Evolutionary conservation across 2,797 vertebrate genomes (phyloP), one percentile per base, ranked within the genome.

Genomic region (Apogon talboti): DNA sequence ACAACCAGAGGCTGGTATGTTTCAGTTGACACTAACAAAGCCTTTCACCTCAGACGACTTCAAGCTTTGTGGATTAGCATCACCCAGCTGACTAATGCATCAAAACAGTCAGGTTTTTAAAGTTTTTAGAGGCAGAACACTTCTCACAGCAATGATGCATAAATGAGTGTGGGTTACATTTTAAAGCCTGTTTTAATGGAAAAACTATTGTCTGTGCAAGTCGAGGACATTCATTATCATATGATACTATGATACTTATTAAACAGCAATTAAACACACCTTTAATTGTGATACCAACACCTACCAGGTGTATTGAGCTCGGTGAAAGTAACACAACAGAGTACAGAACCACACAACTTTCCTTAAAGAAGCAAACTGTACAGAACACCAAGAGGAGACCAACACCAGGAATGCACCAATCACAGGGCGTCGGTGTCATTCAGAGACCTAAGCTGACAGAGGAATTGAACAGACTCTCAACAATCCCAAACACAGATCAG

Each of bases 61-160:
- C 28, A 63, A 76, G 76, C 74, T 70, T 77, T 78, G 79, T 75
- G 80, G 86, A 92, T 92, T 91, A 91, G 61, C 56, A 74, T 61
- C 62, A 47, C 78, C 78, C 61, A 83, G 77, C 79, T 87, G 88
- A 89, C 87, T 86, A 84, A 90, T 86, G 83, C 83, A 87, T 64
- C 81, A 71, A 38, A 71, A 59, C 57, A 85, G 74, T 66, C 56
- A 85, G 87, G 78, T 86, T 73, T 90, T 89, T 82, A 83, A 76
- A 78, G 86, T 87, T 79, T 86, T 89, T 51, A 80, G 60, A 55
- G 79, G 47, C 80, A 74, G 69, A 83, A 56, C 58, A 75, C 74
- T 83, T 85, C 72, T 74, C 64, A 66, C 74, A 62, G 73, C 18
- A 71, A 79, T 78, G 80, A 89, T 48, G 46, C 62, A 72, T 43